Evolutionary conservation across 2,888 invertebrate species (phyloP).

Genomic region (Protodeltote pygarga): DNA sequence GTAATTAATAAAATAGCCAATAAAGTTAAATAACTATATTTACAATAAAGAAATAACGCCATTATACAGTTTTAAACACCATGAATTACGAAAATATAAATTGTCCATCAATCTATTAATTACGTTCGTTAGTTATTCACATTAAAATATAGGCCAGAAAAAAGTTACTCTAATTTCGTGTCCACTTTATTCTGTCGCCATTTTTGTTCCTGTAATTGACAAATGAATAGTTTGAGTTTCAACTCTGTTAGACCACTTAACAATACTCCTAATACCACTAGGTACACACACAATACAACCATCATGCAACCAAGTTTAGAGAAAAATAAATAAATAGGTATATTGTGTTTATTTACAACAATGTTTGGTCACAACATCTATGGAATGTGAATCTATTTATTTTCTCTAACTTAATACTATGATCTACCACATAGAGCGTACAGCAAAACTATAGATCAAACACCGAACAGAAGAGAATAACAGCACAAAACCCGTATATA

Average conservation of each 20-base stretch:
- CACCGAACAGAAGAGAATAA: conserved; percentile 2
- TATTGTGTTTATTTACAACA: not conserved
- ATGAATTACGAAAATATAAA: conserved; percentile 69
- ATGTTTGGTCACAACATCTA: not conserved
- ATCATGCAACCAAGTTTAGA: conserved; percentile 21
- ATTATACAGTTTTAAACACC: conserved; percentile 62
- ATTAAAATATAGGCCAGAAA: conserved; percentile 38
- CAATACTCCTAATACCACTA: not conserved
- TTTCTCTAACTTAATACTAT: conserved; percentile 8
- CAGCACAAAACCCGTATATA: conserved; percentile 3
- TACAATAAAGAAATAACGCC: conserved; percentile 69
- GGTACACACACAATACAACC: not conserved
- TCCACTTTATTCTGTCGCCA: conserved; percentile 83
- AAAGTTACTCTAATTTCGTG: conserved; percentile 70
- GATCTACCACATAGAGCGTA: conserved; percentile 17
- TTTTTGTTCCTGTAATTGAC: conserved; percentile 82
- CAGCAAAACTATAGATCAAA: conserved; percentile 10
- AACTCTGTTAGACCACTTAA: conserved; percentile 8
- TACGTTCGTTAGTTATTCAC: conserved; percentile 50
- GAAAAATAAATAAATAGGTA: conserved; percentile 2
- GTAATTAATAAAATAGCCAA: conserved; percentile 47
- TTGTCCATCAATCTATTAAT: conserved; percentile 48
- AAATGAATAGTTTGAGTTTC: conserved; percentile 33
- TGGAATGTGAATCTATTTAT: not conserved
- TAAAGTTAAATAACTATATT: conserved; percentile 68